These are phyloP conservation scores for Paraescarpia echinospica DNA, from an alignment of 1,140 invertebrate genomes.

Conservation along the genomic window DNA sequence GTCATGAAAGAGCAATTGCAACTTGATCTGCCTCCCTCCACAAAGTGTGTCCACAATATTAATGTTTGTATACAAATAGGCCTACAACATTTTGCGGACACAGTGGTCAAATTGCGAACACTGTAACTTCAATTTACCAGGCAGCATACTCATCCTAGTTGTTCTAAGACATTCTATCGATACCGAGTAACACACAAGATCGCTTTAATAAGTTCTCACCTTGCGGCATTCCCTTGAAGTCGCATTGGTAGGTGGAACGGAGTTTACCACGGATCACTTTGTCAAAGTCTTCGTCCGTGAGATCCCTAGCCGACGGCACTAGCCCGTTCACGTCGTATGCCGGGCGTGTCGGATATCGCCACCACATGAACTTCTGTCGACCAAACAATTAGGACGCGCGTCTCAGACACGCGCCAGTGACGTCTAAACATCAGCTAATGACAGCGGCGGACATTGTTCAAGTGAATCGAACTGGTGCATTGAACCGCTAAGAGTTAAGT, in stretches of 20 bases:
- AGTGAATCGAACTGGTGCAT: neutral
- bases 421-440: neutral
- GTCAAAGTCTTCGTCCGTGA: neutral
- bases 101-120: too few species aligned
- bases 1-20: too few species aligned
- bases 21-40: too few species aligned
- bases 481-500: neutral
- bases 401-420: neutral
- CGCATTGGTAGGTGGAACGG: neutral
- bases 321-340: neutral
- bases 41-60: too few species aligned
- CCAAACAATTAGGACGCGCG: neutral
- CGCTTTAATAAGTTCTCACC: too few species aligned
- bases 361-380: neutral
- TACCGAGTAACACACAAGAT: neutral
- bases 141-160: too few species aligned
- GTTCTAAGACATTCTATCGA: too few species aligned
- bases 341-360: neutral
- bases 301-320: neutral
- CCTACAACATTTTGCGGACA: too few species aligned
- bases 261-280: neutral
- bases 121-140: too few species aligned
- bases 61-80: too few species aligned
- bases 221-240: neutral
- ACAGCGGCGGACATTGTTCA: neutral